Evolutionary conservation across 2,888 invertebrate genomes (phyloP).

Genomic region (Plemyria rubiginata): DNA sequence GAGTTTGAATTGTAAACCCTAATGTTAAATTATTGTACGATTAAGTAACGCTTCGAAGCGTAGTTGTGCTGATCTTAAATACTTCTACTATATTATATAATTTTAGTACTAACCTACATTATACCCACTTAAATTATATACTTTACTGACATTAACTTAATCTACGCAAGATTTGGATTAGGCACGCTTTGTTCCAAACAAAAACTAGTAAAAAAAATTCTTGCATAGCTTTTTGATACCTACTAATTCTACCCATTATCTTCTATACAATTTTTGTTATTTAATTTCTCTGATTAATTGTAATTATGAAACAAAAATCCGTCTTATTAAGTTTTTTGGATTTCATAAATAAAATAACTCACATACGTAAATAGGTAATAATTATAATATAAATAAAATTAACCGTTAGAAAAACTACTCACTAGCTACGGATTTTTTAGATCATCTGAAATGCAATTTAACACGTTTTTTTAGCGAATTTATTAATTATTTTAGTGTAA

Average conservation of each 20-base stretch:
- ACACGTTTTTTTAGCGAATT: constrained; percentile 76
- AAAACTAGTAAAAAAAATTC: constrained; percentile 58
- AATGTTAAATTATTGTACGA: constrained; percentile 74
- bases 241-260: constrained; percentile 45
- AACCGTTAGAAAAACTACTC: constrained; percentile 76
- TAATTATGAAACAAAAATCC: constrained; percentile 70
- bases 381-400: constrained; percentile 71
- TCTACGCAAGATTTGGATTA: constrained; percentile 70
- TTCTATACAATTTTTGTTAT: constrained; percentile 38
- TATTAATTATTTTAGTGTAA: constrained; percentile 71
- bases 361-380: constrained; percentile 82
- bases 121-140: constrained; percentile 80
- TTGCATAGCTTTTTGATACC: constrained; percentile 78
- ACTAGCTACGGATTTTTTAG: constrained; percentile 73
- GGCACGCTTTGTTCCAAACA: constrained; percentile 68
- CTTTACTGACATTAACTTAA: constrained; percentile 77
- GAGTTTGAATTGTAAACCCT: constrained; percentile 69
- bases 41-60: constrained; percentile 81
- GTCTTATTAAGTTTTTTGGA: constrained; percentile 75
- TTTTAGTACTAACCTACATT: constrained; percentile 81
- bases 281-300: constrained; percentile 45
- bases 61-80: constrained; percentile 77
- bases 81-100: constrained; percentile 79
- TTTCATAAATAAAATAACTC: constrained; percentile 72
- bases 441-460: constrained; percentile 74